Base-by-base conservation (phyloP, 2,113 vertebrate genomes). In the Crotalus horridus region DNA sequence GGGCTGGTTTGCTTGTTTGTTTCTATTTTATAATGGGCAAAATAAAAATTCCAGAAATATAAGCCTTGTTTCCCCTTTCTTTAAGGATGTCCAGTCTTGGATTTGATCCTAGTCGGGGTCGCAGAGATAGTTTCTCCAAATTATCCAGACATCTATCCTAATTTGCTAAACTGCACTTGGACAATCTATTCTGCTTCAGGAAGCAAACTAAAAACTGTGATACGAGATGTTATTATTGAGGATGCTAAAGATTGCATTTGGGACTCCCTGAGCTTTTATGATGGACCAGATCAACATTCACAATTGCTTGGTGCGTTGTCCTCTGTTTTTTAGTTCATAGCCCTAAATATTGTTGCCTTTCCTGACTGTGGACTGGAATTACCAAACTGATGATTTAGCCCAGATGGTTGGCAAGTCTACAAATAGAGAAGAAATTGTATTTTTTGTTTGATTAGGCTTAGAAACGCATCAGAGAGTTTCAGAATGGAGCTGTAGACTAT, bases 161-260 rank as follows among this genome's bases (percentile, higher is more conserved):
- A 87, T 17, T 53, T 59, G 21, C 24, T 94, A 74, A 93, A 93
- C 87, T 92, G 90, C 74, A 58, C 61, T 48, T 93, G 91, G 94
- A 93, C 51, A 89, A 59, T 94, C 46, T 94, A 90, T 90, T 92
- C 95, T 53, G 91, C 33, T 46, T 92, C 85, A 85, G 94, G 91
- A 89, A 87, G 91, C 23, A 93, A 48, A 13, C 29, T 95, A 39
- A 87, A 93, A 51, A 21, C 90, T 87, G 4, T 69, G 29, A 6
- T 94, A 90, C 55, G 29, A 20, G 91, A 93, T 56, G 91, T 95
- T 88, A 46, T 21, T 86, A 46, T 39, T 33, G 90, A 96, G 43
- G 58, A 88, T 11, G 43, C 81, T 17, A 53, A 15, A 56, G 46
- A 92, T n/a, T 94, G 93, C 33, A 53, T 74, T 3, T 95, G 88